Percentiles rank a stretch among this genome's conserved stretches.
These are phyloP conservation scores for Tokudaia muenninki DNA, from an alignment of 2,797 vertebrate genomes.

Conservation along the genomic window DNA sequence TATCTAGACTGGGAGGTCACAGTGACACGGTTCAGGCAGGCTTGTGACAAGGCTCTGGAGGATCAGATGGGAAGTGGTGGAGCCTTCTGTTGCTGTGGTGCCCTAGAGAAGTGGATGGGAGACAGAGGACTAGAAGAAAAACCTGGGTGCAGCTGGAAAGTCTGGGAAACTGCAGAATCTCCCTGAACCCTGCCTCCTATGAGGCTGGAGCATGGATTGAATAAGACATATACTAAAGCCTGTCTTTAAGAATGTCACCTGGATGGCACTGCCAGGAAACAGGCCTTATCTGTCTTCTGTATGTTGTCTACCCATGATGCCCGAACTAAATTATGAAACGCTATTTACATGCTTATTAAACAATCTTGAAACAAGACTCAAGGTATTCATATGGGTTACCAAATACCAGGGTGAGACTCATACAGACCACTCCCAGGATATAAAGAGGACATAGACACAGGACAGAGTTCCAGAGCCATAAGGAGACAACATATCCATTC, in stretches of 20 bases:
- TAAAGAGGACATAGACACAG: background rate
- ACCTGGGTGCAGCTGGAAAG: accelerated
- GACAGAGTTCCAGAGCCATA: background rate
- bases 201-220: background rate
- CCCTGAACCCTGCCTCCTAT: background rate
- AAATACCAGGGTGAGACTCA: background rate
- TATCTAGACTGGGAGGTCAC: constrained; percentile 26
- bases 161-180: background rate
- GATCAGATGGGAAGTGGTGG: background rate
- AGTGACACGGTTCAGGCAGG: background rate
- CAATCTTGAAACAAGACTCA: background rate
- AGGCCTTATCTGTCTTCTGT: background rate
- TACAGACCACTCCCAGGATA: background rate
- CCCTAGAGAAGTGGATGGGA: background rate
- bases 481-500: too few species aligned
- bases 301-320: accelerated
- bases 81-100: background rate
- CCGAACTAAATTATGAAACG: background rate
- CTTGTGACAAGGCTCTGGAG: background rate
- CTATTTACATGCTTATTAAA: background rate
- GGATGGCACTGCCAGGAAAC: background rate
- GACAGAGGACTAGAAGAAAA: background rate
- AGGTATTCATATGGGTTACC: background rate
- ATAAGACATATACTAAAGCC: background rate
- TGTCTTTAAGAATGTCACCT: background rate